These are phyloP conservation scores for Oryzias sinensis DNA, from an alignment of 2,797 vertebrate species.

Conservation along the genomic window DNA sequence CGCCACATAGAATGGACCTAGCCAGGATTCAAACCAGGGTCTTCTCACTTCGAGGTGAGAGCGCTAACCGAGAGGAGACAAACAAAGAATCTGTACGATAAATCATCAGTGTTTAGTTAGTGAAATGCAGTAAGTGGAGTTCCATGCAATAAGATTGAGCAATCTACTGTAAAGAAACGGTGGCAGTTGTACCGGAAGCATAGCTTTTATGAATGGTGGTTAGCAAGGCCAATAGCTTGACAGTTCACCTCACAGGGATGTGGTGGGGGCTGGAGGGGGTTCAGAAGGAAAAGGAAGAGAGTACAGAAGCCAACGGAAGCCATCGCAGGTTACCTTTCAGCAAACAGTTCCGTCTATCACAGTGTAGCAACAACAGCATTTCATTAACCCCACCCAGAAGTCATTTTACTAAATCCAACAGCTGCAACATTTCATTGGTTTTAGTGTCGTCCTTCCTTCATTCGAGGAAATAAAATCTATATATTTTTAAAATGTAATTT, in stretches of 20 bases:
- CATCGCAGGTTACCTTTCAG: not conserved
- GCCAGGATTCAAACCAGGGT: too few relatives aligned
- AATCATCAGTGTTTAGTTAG: not conserved
- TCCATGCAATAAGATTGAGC: not conserved
- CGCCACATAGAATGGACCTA: too few relatives aligned
- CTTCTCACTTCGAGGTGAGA: too few relatives aligned
- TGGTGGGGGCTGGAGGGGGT: slow-evolving; percentile 16
- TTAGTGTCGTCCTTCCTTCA: too few relatives aligned
- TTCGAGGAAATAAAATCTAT: too few relatives aligned
- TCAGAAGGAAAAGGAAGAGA: slow-evolving; percentile 2
- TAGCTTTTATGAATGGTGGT: not conserved
- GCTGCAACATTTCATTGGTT: too few relatives aligned
- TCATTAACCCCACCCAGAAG: too few relatives aligned
- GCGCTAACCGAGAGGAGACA: too few relatives aligned
- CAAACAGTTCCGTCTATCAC: not conserved
- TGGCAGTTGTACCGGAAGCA: slow-evolving; percentile 27
- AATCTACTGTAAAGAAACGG: slow-evolving; percentile 6
- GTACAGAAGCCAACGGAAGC: not conserved
- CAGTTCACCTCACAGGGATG: slow-evolving; percentile 20
- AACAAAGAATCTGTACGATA: not conserved
- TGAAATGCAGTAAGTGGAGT: not conserved
- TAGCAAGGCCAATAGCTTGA: slow-evolving; percentile 13
- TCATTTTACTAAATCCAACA: too few relatives aligned
- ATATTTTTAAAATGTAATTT: too few relatives aligned
- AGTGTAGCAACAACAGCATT: not conserved